A percentile compares a stretch with the other conserved stretches of the same genome.
phyloP scores from a whole-genome alignment of 92 coral and sea anemone species.

The Meandrina meandrites region DNA sequence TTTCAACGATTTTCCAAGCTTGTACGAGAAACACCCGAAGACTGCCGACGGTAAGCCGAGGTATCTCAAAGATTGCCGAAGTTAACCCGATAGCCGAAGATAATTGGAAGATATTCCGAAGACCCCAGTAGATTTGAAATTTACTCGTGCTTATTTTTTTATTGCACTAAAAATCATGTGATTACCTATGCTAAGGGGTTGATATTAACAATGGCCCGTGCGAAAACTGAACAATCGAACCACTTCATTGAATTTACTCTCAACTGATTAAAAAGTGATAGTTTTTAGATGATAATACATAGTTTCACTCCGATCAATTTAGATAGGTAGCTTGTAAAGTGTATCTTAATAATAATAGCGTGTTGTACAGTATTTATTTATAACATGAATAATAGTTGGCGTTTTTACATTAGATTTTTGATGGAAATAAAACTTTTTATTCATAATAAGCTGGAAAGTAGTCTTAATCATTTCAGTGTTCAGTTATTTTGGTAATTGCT shows the following conservation, averaged over 20 bases:
- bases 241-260: neutral
- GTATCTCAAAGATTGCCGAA: too few species aligned
- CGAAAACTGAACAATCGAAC: neutral
- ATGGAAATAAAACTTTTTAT: slow-evolving; percentile 26
- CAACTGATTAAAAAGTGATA: neutral
- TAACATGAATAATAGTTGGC: slow-evolving; percentile 7
- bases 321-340: neutral
- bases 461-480: too few species aligned
- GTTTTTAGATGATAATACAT: neutral
- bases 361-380: slow-evolving; percentile 48
- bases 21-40: too few species aligned
- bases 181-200: too few species aligned
- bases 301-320: neutral
- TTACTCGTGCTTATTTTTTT: too few species aligned
- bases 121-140: too few species aligned
- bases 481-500: too few species aligned
- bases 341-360: neutral
- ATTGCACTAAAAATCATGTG: too few species aligned
- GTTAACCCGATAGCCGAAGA: too few species aligned
- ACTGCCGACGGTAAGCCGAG: too few species aligned
- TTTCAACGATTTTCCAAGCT: too few species aligned
- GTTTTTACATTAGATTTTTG: slow-evolving; percentile 30
- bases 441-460: neutral
- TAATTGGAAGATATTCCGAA: too few species aligned
- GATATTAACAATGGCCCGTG: neutral